phyloP scores from a whole-genome alignment of 2,113 vertebrate genomes.

The Trachemys scripta region DNA sequence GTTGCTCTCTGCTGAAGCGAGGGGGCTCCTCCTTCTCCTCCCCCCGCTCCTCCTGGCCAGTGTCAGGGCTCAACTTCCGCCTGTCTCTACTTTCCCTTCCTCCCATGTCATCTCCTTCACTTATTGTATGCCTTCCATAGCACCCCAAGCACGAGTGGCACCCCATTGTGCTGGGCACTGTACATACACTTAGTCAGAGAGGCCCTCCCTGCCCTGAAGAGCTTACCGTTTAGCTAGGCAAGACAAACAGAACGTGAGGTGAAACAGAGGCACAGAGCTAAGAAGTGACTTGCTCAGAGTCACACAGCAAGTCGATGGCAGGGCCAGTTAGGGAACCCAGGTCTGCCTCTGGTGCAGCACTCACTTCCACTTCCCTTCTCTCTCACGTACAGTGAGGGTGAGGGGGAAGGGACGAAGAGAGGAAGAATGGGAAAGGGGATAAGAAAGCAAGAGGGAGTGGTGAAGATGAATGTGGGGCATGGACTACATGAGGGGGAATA shows the following conservation, averaged over 20 bases:
- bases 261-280: background rate
- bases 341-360: background rate
- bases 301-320: background rate
- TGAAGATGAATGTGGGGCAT: background rate
- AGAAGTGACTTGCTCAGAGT: background rate
- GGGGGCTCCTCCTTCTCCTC: background rate
- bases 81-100: background rate
- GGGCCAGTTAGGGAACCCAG: background rate
- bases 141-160: background rate
- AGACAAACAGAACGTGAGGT: background rate
- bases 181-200: background rate
- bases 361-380: background rate
- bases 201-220: background rate
- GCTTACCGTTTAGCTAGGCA: too few species aligned
- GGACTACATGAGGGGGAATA: background rate
- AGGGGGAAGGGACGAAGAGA: too few species aligned
- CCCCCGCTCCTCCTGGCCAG: too few species aligned
- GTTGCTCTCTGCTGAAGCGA: background rate
- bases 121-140: background rate
- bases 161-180: background rate
- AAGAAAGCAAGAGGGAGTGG: too few species aligned
- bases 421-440: too few species aligned
- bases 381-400: background rate
- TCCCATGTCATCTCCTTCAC: background rate
- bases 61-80: too few species aligned